Evolutionary conservation across 2,888 invertebrate species (phyloP).

Genomic region (Ypsolopha sequella): DNA sequence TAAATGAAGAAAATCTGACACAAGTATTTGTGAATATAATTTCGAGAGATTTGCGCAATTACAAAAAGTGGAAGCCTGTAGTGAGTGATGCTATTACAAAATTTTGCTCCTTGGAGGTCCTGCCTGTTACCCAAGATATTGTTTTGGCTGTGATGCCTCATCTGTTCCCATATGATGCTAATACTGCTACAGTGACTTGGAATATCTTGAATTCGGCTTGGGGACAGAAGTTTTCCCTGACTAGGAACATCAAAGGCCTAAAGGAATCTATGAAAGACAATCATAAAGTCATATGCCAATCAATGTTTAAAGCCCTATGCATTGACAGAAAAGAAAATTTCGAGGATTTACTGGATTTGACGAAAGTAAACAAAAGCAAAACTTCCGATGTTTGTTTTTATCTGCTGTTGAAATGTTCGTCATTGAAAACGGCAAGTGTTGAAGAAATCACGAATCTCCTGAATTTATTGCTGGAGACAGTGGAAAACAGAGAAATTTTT

Average conservation of each 20-base stretch:
- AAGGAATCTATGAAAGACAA: slow-evolving; percentile 25
- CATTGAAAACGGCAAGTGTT: slow-evolving; percentile 38
- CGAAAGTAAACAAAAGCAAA: slow-evolving; percentile 13
- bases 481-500: slow-evolving; percentile 41
- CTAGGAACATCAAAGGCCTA: slow-evolving; percentile 21
- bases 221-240: slow-evolving; percentile 38
- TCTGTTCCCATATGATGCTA: slow-evolving; percentile 65
- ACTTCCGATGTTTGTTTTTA: slow-evolving; percentile 39
- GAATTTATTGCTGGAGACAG: slow-evolving; percentile 49
- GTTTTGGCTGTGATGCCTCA: slow-evolving; percentile 73
- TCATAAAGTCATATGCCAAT: slow-evolving; percentile 27
- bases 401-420: slow-evolving; percentile 53
- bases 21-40: slow-evolving; percentile 62
- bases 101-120: slow-evolving; percentile 48
- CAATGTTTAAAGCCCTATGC: slow-evolving; percentile 41
- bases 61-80: slow-evolving; percentile 49
- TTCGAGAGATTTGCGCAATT: slow-evolving; percentile 29
- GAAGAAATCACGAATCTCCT: slow-evolving; percentile 47
- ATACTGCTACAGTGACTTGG: slow-evolving; percentile 33
- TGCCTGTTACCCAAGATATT: slow-evolving; percentile 66
- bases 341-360: slow-evolving; percentile 33
- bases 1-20: slow-evolving; percentile 54
- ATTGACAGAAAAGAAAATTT: slow-evolving; percentile 27
- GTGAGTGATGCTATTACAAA: slow-evolving; percentile 47
- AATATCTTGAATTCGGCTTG: slow-evolving; percentile 45